A percentile compares a stretch with the other conserved stretches of the same genome.
Evolutionary conservation across 2,888 invertebrate species (phyloP).

Genomic region (Euplagia quadripunctaria): DNA sequence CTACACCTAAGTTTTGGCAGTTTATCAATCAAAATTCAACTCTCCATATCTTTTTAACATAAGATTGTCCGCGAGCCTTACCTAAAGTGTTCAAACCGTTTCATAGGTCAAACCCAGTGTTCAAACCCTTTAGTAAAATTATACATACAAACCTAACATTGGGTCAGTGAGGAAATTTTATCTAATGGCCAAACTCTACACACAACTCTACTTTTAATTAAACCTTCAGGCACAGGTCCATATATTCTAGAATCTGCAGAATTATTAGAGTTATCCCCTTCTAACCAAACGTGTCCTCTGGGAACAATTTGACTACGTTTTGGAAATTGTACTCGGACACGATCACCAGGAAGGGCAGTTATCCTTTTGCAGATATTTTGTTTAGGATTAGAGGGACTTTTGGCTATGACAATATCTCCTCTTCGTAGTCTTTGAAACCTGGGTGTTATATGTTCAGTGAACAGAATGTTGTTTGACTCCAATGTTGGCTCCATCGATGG

Average conservation of each 20-base stretch:
- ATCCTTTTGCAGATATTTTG: constrained; percentile 96
- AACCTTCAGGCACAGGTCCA: constrained; percentile 95
- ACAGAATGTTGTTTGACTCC: constrained; percentile 92
- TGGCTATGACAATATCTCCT: constrained; percentile 95
- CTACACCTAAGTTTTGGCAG: background rate
- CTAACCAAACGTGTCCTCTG: constrained; percentile 95
- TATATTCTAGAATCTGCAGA: constrained; percentile 95
- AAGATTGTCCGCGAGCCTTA: background rate
- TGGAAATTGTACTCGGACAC: constrained; percentile 80
- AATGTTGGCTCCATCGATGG: constrained; percentile 98
- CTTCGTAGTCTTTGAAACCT: constrained; percentile 88
- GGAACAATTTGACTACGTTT: constrained; percentile 89
- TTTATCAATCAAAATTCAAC: background rate
- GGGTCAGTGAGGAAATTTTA: constrained; percentile 76
- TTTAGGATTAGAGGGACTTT: constrained; percentile 93
- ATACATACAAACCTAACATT: constrained; percentile 50
- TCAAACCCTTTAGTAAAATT: background rate
- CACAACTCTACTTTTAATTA: constrained; percentile 94
- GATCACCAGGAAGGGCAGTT: constrained; percentile 92
- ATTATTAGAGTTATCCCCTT: constrained; percentile 95
- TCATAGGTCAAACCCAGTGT: background rate
- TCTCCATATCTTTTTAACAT: background rate
- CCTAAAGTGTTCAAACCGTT: constrained; percentile 2
- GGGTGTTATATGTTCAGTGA: constrained; percentile 93
- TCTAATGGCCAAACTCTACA: constrained; percentile 92